Evolutionary conservation across 2,888 invertebrate genomes (phyloP).

Genomic region (Drosophila lutescens): DNA sequence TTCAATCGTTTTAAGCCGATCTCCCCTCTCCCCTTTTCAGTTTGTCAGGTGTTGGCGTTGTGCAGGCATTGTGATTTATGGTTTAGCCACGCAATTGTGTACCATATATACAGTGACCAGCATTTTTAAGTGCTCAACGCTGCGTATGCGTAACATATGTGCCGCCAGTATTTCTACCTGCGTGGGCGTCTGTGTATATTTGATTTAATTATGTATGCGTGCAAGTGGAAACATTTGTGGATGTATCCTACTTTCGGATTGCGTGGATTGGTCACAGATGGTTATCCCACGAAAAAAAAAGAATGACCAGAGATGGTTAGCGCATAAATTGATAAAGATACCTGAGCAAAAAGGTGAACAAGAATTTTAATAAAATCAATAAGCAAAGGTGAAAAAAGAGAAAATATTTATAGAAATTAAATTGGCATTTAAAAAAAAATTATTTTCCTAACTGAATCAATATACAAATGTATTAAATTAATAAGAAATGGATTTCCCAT

Average conservation of each 20-base stretch:
- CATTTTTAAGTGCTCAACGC: constrained; percentile 50
- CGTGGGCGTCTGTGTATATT: constrained; percentile 27
- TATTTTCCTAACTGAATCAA: no score
- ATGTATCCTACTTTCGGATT: constrained; percentile 1
- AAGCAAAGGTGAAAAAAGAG: background rate
- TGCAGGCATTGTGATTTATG: constrained; percentile 60
- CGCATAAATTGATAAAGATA: background rate
- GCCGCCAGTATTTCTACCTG: constrained; percentile 5
- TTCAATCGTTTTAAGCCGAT: constrained; percentile 24
- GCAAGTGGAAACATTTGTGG: constrained; percentile 12
- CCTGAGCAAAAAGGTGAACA: background rate
- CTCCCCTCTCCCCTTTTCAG: constrained; percentile 1
- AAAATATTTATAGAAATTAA: no score
- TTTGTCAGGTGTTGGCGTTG: constrained; percentile 56
- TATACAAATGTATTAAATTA: no score
- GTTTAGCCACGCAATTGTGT: constrained; percentile 41
- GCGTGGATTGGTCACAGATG: background rate
- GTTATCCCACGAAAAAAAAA: background rate
- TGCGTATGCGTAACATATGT: constrained; percentile 56
- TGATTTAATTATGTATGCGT: constrained; percentile 59
- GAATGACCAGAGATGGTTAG: background rate
- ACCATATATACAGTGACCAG: constrained; percentile 43
- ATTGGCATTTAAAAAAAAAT: no score
- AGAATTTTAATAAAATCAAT: background rate
- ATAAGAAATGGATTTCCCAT: constrained; percentile 5